A percentile compares a stretch with the other conserved stretches of the same genome.
These are phyloP conservation scores for Napeogenes sylphis DNA, from an alignment of 2,888 invertebrate genomes.

Conservation along the genomic window DNA sequence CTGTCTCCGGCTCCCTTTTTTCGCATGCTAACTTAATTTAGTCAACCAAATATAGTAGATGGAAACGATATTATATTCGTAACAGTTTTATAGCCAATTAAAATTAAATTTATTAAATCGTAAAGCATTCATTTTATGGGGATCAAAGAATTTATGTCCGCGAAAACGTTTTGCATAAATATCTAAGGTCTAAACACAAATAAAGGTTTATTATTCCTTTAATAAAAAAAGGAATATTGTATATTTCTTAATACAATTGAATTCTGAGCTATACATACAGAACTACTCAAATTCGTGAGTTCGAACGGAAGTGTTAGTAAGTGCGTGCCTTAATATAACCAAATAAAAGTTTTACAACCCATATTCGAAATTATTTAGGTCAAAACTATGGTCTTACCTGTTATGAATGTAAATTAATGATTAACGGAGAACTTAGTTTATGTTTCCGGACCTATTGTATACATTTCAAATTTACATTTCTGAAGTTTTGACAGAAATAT, in stretches of 20 bases:
- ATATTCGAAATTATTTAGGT: conserved; percentile 54
- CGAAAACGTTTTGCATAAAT: conserved; percentile 5
- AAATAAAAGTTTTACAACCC: conserved; percentile 49
- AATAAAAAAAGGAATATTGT: background rate
- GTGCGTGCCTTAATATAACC: conserved; percentile 39
- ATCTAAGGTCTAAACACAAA: background rate
- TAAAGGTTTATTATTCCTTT: background rate
- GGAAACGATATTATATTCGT: conserved; percentile 1
- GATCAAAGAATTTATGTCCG: background rate
- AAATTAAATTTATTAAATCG: conserved; percentile 4
- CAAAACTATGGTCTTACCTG: conserved; percentile 51
- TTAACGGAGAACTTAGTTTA: conserved; percentile 49
- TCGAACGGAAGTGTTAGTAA: conserved; percentile 25
- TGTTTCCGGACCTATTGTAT: background rate
- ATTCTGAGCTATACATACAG: background rate
- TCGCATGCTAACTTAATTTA: conserved; percentile 2
- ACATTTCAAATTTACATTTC: background rate
- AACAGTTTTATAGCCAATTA: conserved; percentile 6
- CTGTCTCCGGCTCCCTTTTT: conserved; percentile 6
- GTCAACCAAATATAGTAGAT: conserved; percentile 5
- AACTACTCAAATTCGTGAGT: conserved; percentile 10
- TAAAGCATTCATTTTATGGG: conserved; percentile 2
- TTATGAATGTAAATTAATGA: conserved; percentile 62
- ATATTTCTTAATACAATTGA: background rate
- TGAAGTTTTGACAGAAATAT: no score